These are phyloP conservation scores for Chiropotes sagulatus DNA, from an alignment of 2,797 vertebrate genomes.

Conservation along the genomic window DNA sequence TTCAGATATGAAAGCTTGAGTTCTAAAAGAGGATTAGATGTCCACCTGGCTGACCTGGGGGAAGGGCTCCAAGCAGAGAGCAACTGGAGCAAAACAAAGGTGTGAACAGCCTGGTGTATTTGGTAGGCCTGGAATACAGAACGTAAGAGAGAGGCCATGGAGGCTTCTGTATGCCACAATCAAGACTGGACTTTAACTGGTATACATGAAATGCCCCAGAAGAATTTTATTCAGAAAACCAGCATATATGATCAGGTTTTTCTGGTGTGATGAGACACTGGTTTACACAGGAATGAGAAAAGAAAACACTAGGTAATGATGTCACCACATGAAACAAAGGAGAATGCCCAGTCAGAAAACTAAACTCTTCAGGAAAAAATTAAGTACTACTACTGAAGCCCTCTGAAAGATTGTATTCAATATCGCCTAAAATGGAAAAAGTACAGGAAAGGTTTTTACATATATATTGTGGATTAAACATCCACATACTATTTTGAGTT, in stretches of 20 bases:
- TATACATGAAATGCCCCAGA: neutral
- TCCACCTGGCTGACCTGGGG: constrained; percentile 60
- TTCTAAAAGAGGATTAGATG: constrained; percentile 59
- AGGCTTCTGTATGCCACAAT: neutral
- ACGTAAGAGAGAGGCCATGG: neutral
- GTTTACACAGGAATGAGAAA: constrained; percentile 74
- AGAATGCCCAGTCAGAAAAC: constrained; percentile 71
- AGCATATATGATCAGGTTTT: constrained; percentile 53
- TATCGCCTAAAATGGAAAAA: neutral
- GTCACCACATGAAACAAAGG: constrained; percentile 85
- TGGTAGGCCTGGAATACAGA: neutral
- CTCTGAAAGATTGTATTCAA: neutral
- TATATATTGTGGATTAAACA: neutral
- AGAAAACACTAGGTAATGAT: constrained; percentile 83
- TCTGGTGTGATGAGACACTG: constrained; percentile 65
- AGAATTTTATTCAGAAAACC: constrained; percentile 51
- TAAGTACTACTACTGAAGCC: neutral
- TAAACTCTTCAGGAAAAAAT: neutral
- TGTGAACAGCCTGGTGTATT: neutral
- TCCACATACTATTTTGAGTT: neutral
- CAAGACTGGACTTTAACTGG: neutral
- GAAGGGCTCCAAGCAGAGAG: constrained; percentile 20
- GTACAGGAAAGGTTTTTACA: neutral
- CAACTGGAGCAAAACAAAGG: neutral
- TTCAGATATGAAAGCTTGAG: constrained; percentile 24